Percentiles rank a stretch among this genome's conserved stretches.
phyloP scores from a whole-genome alignment of 1,140 invertebrate genomes.

The Drosophila triauraria region DNA sequence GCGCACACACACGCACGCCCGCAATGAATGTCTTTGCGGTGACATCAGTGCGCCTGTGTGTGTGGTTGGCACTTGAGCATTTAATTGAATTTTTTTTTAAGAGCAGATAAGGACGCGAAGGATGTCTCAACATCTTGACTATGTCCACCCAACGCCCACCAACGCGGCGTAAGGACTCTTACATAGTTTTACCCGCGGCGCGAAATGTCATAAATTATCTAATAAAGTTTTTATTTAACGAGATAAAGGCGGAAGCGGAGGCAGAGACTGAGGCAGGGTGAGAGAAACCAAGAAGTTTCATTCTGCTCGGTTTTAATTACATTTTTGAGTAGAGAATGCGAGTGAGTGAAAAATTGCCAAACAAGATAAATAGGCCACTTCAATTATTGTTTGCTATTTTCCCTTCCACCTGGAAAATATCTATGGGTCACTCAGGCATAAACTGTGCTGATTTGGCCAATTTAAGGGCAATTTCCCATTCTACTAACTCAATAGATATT shows the following conservation, averaged over 20 bases:
- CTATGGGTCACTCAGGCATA: conserved; percentile 17
- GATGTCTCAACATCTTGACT: conserved; percentile 55
- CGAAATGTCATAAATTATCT: conserved; percentile 74
- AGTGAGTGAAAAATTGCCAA: conserved; percentile 27
- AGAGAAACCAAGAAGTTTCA: conserved; percentile 22
- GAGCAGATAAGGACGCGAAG: conserved; percentile 46
- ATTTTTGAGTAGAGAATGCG: conserved; percentile 45
- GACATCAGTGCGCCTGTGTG: conserved; percentile 49
- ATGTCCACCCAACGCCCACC: conserved; percentile 22
- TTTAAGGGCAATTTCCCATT: conserved; percentile 9
- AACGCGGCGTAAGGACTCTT: conserved; percentile 13
- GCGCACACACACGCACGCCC: conserved; percentile 34
- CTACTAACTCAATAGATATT: background rate
- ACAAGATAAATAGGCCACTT: conserved; percentile 11
- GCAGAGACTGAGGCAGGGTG: background rate
- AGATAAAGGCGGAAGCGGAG: conserved; percentile 5
- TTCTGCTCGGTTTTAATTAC: conserved; percentile 46
- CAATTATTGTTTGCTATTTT: conserved; percentile 42
- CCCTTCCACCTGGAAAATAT: conserved; percentile 17
- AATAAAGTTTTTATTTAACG: conserved; percentile 74
- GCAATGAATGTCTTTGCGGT: conserved; percentile 69
- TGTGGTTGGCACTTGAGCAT: conserved; percentile 70
- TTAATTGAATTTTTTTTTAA: conserved; percentile 73
- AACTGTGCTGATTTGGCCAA: conserved; percentile 26
- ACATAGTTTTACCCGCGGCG: conserved; percentile 64